Base-by-base conservation (phyloP, 1,140 invertebrate genomes). In the Sesamia nonagrioides region DNA sequence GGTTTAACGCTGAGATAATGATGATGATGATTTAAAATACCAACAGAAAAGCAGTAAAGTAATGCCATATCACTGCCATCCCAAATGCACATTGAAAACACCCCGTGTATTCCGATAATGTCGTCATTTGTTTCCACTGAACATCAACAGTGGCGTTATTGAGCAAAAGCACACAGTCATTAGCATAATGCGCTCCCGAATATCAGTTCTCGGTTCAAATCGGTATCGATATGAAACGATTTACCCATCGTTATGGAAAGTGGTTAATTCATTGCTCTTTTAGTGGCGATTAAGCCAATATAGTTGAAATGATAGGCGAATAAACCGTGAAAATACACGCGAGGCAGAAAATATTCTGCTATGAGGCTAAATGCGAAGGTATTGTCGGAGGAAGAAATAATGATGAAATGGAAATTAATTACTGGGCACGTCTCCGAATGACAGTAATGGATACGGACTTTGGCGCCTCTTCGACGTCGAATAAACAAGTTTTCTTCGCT, bases 151-250 rank as follows among this genome's bases (percentile, higher is more conserved):
- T 56, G 17, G 54, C 37, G 21, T 73, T 60, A 40, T 56, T 73
- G 71, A 50, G 54, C 71, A 58, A 71, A 71, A 61, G 58, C 42
- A 27, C 37, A 75, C 42, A 60, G 7, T 73, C 54, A 63, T 75
- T 75, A 58, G 40, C 73, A 75, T 75, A 75, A 75, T 75, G 42
- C 40, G 54, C 56, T 63, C 58, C 69, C 35, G 42, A 75, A 75
- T 63, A 63, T 75, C 56, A 48, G 73, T 40, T 63, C 33, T 56
- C 56, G 58, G 40, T 50, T 61, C 56, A 18, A 75, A 75, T 42
- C 52, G 73, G 27, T 58, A 48, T 37, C 52, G 58, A 63, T 63
- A 61, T 58, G 71, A 73, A 42, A n/a, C 73, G 52, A 61, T 58
- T 40, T 75, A 73, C 52, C 40, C 60, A 61, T 63, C 45, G 56